Conservation (phyloP, 2,888 invertebrate genomes). For the Diadegma fenestrale region DNA sequence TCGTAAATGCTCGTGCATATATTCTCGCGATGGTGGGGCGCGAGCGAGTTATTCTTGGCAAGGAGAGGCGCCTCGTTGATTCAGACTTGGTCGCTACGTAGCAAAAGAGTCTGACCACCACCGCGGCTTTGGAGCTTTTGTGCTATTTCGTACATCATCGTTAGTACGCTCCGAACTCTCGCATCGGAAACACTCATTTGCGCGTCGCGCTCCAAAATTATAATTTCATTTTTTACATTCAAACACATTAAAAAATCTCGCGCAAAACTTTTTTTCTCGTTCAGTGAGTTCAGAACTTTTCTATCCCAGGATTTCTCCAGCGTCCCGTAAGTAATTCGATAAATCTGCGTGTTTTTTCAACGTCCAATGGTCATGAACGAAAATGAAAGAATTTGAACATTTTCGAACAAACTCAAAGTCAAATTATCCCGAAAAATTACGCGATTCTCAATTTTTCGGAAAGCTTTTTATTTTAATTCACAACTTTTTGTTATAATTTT, state of each 20-base stretch:
- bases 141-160: conserved; percentile 72
- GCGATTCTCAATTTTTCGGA: too few relatives aligned
- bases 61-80: conserved; percentile 74
- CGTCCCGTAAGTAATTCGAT: conserved; percentile 20
- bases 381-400: not conserved
- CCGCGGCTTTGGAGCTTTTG: conserved; percentile 75
- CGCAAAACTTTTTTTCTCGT: not conserved
- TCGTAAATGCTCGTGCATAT: conserved; percentile 33
- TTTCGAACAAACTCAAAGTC: too few relatives aligned
- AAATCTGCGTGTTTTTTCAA: not conserved
- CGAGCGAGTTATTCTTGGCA: conserved; percentile 80
- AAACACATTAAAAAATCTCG: not conserved
- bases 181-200: conserved; percentile 49
- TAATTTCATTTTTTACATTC: conserved; percentile 9
- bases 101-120: conserved; percentile 71
- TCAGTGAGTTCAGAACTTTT: conserved; percentile 25
- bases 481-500: not conserved
- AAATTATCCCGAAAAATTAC: too few relatives aligned
- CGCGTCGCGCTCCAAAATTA: conserved; percentile 47
- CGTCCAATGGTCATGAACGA: not conserved
- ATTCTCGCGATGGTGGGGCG: conserved; percentile 73
- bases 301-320: not conserved
- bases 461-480: not conserved
- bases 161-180: conserved; percentile 64
- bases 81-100: conserved; percentile 53